Percentiles rank a stretch among this genome's conserved stretches.
Conservation (phyloP, 2,797 vertebrate genomes). For the Alosa sapidissima region DNA sequence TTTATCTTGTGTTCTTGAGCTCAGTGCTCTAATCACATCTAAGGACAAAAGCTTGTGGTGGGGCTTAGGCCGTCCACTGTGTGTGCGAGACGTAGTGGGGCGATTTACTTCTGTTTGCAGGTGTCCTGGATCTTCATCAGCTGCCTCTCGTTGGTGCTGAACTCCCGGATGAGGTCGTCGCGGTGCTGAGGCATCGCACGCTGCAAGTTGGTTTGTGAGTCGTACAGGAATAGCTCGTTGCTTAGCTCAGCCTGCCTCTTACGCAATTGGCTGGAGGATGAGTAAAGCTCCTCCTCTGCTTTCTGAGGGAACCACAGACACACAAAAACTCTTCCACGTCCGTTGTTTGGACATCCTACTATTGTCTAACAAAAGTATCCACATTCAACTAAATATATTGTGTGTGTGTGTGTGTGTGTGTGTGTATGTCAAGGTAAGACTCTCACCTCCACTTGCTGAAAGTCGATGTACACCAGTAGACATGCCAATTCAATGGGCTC, state of each 20-base stretch:
- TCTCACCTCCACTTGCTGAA: conserved; percentile 85
- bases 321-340: not conserved
- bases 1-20: too few relatives aligned
- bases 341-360: not conserved
- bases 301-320: conserved; percentile 66
- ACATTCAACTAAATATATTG: not conserved
- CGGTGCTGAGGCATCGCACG: conserved; percentile 55
- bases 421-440: not conserved
- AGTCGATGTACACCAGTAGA: conserved; percentile 86
- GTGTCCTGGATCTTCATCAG: conserved; percentile 76
- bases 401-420: conserved; percentile 30
- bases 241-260: conserved; percentile 80
- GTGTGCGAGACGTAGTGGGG: not conserved
- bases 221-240: conserved; percentile 84
- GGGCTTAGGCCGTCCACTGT: not conserved
- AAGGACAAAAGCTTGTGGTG: not conserved
- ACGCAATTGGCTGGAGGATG: conserved; percentile 85
- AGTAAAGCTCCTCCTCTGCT: conserved; percentile 90
- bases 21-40: not conserved
- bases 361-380: not conserved
- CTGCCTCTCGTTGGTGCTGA: conserved; percentile 77
- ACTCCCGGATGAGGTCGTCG: conserved; percentile 78
- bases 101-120: conserved; percentile 75
- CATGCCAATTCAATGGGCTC: conserved; percentile 90
- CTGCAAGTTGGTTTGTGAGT: conserved; percentile 79